Conservation (phyloP, 2,888 invertebrate species). For the Liodrosophila aerea region DNA sequence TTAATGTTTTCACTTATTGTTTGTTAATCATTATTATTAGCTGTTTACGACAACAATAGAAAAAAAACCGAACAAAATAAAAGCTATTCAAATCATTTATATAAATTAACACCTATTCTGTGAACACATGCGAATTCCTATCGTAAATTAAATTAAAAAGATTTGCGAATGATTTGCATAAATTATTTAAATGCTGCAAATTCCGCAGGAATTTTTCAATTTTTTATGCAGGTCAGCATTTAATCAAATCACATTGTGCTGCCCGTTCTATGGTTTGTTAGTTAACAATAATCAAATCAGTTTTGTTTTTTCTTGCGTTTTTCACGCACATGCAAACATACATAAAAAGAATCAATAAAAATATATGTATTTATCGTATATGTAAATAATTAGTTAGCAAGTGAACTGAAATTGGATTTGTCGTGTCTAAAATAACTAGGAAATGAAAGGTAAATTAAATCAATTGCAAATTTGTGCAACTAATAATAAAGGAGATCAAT, state of each 20-base stretch:
- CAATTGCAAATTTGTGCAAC: too few species aligned
- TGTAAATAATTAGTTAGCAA: slow-evolving; percentile 39
- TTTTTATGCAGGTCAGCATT: slow-evolving; percentile 26
- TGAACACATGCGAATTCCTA: slow-evolving; percentile 6
- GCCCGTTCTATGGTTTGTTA: slow-evolving; percentile 2
- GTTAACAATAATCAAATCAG: not conserved
- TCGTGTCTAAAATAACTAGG: too few species aligned
- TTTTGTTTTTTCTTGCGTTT: too few species aligned
- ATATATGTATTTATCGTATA: slow-evolving; percentile 14
- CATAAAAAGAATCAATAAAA: slow-evolving; percentile 19
- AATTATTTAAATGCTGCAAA: slow-evolving; percentile 2
- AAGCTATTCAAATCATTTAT: slow-evolving; percentile 41
- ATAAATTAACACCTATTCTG: slow-evolving; percentile 53
- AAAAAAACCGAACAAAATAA: slow-evolving; percentile 18
- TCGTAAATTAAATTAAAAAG: slow-evolving; percentile 48
- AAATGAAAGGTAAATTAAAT: too few species aligned
- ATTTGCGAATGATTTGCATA: slow-evolving; percentile 45
- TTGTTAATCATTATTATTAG: slow-evolving; percentile 31
- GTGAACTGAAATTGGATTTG: slow-evolving; percentile 46
- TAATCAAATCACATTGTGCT: slow-evolving; percentile 62
- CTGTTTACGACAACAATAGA: slow-evolving; percentile 12
- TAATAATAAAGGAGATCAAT: too few species aligned
- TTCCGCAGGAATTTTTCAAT: not conserved
- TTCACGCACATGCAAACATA: too few species aligned
- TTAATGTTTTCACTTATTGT: slow-evolving; percentile 27